phyloP scores from a whole-genome alignment of 2,113 vertebrate species.

The Epinephelus cyanopodus region DNA sequence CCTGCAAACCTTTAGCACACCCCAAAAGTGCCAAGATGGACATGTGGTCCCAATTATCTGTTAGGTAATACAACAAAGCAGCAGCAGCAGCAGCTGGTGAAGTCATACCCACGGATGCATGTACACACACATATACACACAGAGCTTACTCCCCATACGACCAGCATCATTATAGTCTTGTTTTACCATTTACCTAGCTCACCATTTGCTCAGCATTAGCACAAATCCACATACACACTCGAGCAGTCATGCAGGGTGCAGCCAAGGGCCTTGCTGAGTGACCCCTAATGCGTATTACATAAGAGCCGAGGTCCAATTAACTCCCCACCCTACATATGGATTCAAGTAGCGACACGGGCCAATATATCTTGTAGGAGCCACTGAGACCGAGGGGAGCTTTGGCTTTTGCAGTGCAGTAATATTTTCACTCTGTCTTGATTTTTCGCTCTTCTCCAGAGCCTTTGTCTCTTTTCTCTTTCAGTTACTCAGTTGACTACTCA shows the following conservation, averaged over 20 bases:
- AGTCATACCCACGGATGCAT: slow-evolving; percentile 56
- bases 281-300: slow-evolving; percentile 66
- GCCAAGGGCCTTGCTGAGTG: slow-evolving; percentile 53
- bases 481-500: slow-evolving; percentile 18
- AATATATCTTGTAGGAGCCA: background rate
- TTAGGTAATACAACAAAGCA: slow-evolving; percentile 76
- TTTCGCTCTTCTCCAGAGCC: background rate
- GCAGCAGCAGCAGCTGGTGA: slow-evolving; percentile 66
- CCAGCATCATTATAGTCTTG: slow-evolving; percentile 22
- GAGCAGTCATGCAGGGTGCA: slow-evolving; percentile 32
- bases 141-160: slow-evolving; percentile 14
- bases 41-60: slow-evolving; percentile 81
- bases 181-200: slow-evolving; percentile 47
- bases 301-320: slow-evolving; percentile 61
- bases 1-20: slow-evolving; percentile 45
- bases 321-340: slow-evolving; percentile 55
- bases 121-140: background rate
- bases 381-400: slow-evolving; percentile 18
- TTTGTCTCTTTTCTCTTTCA: slow-evolving; percentile 14
- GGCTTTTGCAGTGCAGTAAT: slow-evolving; percentile 13
- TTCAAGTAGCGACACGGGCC: slow-evolving; percentile 21
- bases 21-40: slow-evolving; percentile 38
- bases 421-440: slow-evolving; percentile 18
- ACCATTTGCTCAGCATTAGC: slow-evolving; percentile 40
- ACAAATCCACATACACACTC: slow-evolving; percentile 1